Evolutionary conservation across 2,888 invertebrate species (phyloP).

Genomic region (Sipha maydis): DNA sequence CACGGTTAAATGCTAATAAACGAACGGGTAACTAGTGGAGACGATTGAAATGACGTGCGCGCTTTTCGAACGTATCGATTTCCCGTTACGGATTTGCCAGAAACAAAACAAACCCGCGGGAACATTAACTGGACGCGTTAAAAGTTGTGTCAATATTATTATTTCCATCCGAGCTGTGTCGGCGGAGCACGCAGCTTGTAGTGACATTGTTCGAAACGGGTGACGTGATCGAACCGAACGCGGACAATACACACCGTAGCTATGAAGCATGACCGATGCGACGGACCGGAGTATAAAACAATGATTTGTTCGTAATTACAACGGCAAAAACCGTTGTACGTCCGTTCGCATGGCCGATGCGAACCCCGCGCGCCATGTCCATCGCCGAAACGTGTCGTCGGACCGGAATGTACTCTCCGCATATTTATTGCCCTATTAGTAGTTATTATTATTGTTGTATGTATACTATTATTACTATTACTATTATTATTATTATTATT

Average conservation of each 20-base stretch:
- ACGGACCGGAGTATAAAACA: neutral
- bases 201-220: too few relatives aligned
- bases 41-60: neutral
- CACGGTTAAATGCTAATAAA: neutral
- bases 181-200: too few relatives aligned
- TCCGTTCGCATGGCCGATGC: neutral
- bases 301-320: conserved; percentile 36
- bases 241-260: neutral
- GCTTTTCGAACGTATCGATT: neutral
- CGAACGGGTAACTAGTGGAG: neutral
- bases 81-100: too few relatives aligned
- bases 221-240: too few relatives aligned
- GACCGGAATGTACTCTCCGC: neutral
- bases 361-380: neutral
- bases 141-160: too few relatives aligned
- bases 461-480: conserved; percentile 1
- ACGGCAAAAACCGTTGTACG: neutral
- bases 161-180: too few relatives aligned
- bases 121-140: too few relatives aligned
- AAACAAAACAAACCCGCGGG: too few relatives aligned
- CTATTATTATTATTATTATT: neutral
- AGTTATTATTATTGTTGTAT: conserved; percentile 6
- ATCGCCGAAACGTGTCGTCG: neutral
- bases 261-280: neutral
- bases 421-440: conserved; percentile 39